phyloP scores from a whole-genome alignment of 1,140 invertebrate genomes.

The Macrotrachela quadricornifera region DNA sequence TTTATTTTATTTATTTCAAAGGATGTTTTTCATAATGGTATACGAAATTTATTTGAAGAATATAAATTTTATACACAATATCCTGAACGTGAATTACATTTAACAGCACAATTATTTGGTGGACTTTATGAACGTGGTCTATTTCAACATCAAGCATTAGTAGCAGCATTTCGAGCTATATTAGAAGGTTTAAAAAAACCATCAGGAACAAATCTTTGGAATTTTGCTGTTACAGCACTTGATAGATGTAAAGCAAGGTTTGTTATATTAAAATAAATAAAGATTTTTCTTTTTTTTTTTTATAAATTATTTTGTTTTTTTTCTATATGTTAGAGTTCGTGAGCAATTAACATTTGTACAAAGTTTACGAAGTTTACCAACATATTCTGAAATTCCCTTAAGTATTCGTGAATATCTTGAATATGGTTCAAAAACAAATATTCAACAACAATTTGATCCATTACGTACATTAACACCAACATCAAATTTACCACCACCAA shows the following conservation, averaged over 20 bases:
- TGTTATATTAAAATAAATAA: neutral
- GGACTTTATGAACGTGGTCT: conserved; percentile 88
- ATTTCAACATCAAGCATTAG: conserved; percentile 56
- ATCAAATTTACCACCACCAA: no score
- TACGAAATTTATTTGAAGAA: conserved; percentile 91
- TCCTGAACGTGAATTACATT: conserved; percentile 86
- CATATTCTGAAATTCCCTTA: conserved; percentile 56
- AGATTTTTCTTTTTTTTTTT: neutral
- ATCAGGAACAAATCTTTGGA: conserved; percentile 70
- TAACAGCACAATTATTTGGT: conserved; percentile 88
- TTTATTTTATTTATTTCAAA: no score
- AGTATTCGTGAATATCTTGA: neutral
- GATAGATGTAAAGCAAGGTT: conserved; percentile 60
- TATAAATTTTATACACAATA: conserved; percentile 95
- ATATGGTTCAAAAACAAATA: no score
- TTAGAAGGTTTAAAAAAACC: conserved; percentile 73
- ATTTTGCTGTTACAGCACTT: conserved; percentile 79
- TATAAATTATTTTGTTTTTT: neutral
- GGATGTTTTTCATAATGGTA: conserved; percentile 5
- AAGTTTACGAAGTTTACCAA: conserved; percentile 75
- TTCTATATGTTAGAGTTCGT: no score
- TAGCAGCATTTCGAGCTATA: conserved; percentile 67
- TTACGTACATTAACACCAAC: neutral
- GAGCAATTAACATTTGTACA: conserved; percentile 80
- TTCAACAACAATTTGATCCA: neutral